Evolutionary conservation across 2,797 vertebrate species (phyloP).

Genomic region (Pipistrellus kuhlii): DNA sequence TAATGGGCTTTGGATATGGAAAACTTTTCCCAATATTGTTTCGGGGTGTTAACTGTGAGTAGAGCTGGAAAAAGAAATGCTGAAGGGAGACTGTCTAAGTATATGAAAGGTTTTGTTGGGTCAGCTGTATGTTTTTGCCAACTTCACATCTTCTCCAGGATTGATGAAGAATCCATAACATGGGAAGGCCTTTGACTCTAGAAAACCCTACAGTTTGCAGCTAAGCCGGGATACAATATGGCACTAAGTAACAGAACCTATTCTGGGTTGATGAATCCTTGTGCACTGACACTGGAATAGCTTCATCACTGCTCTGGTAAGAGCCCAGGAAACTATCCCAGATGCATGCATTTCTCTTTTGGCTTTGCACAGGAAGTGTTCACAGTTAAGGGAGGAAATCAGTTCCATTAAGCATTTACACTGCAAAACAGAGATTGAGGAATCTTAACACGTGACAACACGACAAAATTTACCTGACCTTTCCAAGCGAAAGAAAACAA

Average conservation of each 20-base stretch:
- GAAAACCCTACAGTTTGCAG: slow-evolving; percentile 62
- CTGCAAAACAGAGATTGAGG: slow-evolving; percentile 86
- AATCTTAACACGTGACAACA: slow-evolving; percentile 87
- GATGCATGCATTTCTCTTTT: slow-evolving; percentile 79
- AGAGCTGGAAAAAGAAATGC: slow-evolving; percentile 46
- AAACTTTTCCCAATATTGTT: slow-evolving; percentile 59
- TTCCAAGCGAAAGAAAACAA: slow-evolving; percentile 90
- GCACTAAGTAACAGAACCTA: slow-evolving; percentile 70
- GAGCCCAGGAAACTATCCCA: slow-evolving; percentile 76
- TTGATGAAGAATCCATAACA: slow-evolving; percentile 52
- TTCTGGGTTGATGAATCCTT: slow-evolving; percentile 66
- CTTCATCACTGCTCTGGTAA: slow-evolving; percentile 75
- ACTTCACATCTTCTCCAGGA: slow-evolving; percentile 59
- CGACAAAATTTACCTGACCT: slow-evolving; percentile 91
- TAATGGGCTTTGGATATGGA: slow-evolving; percentile 46
- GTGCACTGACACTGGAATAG: slow-evolving; percentile 72
- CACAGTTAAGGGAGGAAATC: slow-evolving; percentile 58
- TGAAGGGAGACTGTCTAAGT: slow-evolving; percentile 26
- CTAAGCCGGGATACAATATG: slow-evolving; percentile 76
- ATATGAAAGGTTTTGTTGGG: slow-evolving; percentile 57
- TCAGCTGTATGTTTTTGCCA: slow-evolving; percentile 65
- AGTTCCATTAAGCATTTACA: slow-evolving; percentile 75
- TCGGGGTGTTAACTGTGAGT: slow-evolving; percentile 48
- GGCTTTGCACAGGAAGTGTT: slow-evolving; percentile 76
- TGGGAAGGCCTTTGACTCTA: slow-evolving; percentile 72